Base-by-base conservation (phyloP, 1,140 invertebrate genomes). In the Periplaneta americana region DNA sequence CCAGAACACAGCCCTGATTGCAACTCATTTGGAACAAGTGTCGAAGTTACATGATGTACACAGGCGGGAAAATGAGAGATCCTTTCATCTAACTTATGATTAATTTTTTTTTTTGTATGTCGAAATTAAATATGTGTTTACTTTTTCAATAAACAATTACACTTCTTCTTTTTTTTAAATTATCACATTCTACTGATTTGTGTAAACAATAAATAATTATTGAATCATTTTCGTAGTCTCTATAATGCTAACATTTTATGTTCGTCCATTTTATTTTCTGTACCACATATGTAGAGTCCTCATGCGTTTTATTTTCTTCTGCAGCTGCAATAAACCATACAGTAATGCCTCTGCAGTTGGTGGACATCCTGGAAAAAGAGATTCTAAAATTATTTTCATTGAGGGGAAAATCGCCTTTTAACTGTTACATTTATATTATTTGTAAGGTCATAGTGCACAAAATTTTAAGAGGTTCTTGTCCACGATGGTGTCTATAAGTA, bases 301-400 rank as follows among this genome's bases (percentile, higher is more conserved):
- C 92, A 95, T 95, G 74, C 96, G 91, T 87, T 99, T 99, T 3
- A 99, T 93, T 89, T 99, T 99, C 88, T 98, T 98, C 87, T 99
- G 98, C 36, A 99, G 88, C 87, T 98, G 97, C 36, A 99, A 89
- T 35, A 99, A 89, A 83, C 97, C 98, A 88, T 99, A 99, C 83
- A 99, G 89, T 8, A 99, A 89, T 75, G 98, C 98, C 90, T 99
- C 98, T 66, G 98, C 98, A 1, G 98, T 98, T 77, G 98, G 98
- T 81, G 98, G 98, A 91, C 98, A 99, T 80, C 92, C 92, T 91
- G 84, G 39, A 87, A 85, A 36, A 28, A 78, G 10, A 57, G 31
- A 18, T 15, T 77, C 18, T 2, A n/a, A 5, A 77, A 34, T 77
- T 34, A 77, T 77, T n/a, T n/a, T n/a, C n/a, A n/a, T n/a, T n/a